Base-by-base conservation (phyloP, 1,140 invertebrate genomes). In the Drosophila paulistorum region DNA sequence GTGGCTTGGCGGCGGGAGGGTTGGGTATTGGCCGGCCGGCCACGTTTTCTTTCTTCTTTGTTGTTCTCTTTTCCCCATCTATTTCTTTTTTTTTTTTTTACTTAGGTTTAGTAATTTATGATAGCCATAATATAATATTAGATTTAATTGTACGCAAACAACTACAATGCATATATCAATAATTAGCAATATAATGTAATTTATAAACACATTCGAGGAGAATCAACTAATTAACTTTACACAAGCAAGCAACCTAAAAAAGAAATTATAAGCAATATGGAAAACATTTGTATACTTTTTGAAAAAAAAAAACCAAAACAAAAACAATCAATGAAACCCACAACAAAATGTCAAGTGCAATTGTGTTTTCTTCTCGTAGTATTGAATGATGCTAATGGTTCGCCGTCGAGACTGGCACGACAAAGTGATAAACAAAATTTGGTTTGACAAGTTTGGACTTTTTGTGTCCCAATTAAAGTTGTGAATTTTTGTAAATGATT, bases 31-130 rank as follows among this genome's bases (percentile, higher is more conserved):
- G 17, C 14, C 20, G 45, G 45, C 10, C 10, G 20, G 9, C 17
- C 9, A 51, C 45, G 45, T 51, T 51, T 30, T 51, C 45, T 17
- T 48, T 20, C 45, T 23, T 23, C 17, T 51, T 51, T 3, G 45
- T 51, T 10, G 17, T 51, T 51, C 17, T 45, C 5, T 14, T 23
- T 23, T 11, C 37, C 37, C 3, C 37, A 5, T 39, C 11, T 13
- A 13, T 51, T 23, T 23, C 68, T 51, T 58, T 64, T 65, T 67
- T 67, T 55, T 63, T 60, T 66, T 82, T 84, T 80, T 68, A 74
- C 68, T 84, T 87, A 89, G 84, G 81, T 72, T 87, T 89, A 87
- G 65, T 87, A 89, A 87, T 87, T 87, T 87, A 87, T 87, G 84
- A 89, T 85, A 87, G 68, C 84, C 74, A 70, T 84, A 89, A 80